phyloP scores from a whole-genome alignment of 2,888 invertebrate genomes.

The Dynastes hyllus region DNA sequence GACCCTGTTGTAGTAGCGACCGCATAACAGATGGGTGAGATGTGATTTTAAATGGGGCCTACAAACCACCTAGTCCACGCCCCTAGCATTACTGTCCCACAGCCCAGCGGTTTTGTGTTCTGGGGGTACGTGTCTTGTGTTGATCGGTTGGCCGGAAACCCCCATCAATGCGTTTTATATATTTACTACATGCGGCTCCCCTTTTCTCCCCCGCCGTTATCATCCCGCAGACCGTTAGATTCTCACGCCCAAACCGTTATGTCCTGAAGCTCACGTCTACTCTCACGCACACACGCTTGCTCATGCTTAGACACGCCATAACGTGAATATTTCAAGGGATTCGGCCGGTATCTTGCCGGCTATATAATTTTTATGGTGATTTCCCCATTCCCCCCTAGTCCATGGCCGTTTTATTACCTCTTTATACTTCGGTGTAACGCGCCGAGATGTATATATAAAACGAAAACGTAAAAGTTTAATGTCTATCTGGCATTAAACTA shows the following conservation, averaged over 20 bases:
- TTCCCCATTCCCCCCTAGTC: not conserved
- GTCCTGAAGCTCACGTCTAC: slow-evolving; percentile 15
- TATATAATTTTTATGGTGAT: slow-evolving; percentile 46
- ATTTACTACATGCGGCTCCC: slow-evolving; percentile 61
- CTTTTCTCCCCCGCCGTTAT: slow-evolving; percentile 58
- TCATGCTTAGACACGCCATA: slow-evolving; percentile 30
- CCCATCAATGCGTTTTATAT: slow-evolving; percentile 68
- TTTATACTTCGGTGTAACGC: slow-evolving; percentile 36
- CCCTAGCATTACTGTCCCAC: too few species aligned
- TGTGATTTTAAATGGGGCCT: not conserved
- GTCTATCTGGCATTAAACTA: slow-evolving; percentile 41
- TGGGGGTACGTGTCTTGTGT: slow-evolving; percentile 34
- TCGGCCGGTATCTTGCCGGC: slow-evolving; percentile 30
- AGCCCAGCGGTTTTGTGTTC: too few species aligned
- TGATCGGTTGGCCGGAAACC: too few species aligned
- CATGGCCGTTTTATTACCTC: slow-evolving; percentile 39
- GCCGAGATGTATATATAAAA: slow-evolving; percentile 28
- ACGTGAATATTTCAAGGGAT: slow-evolving; percentile 48
- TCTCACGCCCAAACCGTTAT: slow-evolving; percentile 48
- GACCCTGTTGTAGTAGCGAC: too few species aligned
- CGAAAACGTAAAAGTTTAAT: slow-evolving; percentile 37
- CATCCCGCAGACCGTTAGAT: slow-evolving; percentile 55
- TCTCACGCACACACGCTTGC: not conserved
- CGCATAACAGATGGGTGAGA: not conserved
- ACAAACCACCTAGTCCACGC: too few species aligned